Conservation (phyloP, 2,113 vertebrate genomes). For the Hoplias malabaricus region DNA sequence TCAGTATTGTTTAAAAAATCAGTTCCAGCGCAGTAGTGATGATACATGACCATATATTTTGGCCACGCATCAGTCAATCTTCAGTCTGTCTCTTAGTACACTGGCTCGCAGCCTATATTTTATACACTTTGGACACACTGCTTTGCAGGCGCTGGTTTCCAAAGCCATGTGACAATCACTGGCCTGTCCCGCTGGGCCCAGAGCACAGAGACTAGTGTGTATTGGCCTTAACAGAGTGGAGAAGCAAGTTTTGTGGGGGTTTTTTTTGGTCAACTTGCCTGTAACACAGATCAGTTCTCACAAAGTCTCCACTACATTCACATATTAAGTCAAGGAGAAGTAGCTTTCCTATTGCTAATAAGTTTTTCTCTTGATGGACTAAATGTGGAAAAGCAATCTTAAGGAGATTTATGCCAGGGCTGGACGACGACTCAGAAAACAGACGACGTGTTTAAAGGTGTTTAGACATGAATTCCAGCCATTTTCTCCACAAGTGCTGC, state of each 20-base stretch:
- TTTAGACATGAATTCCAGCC: slow-evolving; percentile 37
- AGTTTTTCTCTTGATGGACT: background rate
- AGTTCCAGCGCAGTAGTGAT: no score
- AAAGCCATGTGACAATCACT: background rate
- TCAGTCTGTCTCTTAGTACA: background rate
- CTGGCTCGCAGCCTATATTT: background rate
- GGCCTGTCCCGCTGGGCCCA: background rate
- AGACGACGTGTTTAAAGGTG: background rate
- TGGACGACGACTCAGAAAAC: background rate
- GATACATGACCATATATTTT: background rate
- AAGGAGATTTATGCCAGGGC: background rate
- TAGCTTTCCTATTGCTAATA: background rate
- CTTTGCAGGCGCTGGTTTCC: background rate
- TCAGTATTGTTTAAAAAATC: no score
- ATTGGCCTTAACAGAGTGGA: background rate
- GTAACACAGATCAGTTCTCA: background rate
- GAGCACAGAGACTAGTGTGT: slow-evolving; percentile 10
- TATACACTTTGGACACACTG: background rate
- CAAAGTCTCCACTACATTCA: background rate
- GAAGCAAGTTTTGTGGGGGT: no score
- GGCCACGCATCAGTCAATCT: background rate
- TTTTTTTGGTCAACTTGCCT: background rate
- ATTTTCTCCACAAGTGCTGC: background rate
- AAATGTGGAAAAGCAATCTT: background rate
- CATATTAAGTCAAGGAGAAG: background rate